Conservation (phyloP, 2,888 invertebrate genomes). For the Macroteleia sp. region DNA sequence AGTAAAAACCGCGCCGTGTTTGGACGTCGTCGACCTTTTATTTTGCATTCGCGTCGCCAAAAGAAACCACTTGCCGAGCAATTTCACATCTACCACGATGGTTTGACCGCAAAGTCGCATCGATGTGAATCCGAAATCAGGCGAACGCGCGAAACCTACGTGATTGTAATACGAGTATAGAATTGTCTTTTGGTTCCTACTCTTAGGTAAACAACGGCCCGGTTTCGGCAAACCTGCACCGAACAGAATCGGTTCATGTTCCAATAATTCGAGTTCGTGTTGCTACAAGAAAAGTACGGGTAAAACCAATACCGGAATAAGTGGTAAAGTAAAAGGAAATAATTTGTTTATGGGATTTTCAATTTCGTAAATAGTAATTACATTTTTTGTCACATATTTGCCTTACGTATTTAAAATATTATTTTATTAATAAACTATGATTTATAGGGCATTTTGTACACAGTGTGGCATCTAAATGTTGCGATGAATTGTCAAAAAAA, state of each 20-base stretch:
- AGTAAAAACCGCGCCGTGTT: slow-evolving; percentile 16
- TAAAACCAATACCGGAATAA: no score
- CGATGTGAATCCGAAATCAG: slow-evolving; percentile 79
- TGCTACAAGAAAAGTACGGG: no score
- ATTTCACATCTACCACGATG: slow-evolving; percentile 65
- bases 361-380: no score
- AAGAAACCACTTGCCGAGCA: slow-evolving; percentile 59
- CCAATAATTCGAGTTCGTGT: slow-evolving; percentile 34
- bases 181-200: slow-evolving; percentile 63
- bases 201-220: slow-evolving; percentile 42
- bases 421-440: no score
- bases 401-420: no score
- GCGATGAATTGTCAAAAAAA: no score
- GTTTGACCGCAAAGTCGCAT: slow-evolving; percentile 69
- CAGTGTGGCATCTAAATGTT: no score
- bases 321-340: no score
- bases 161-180: slow-evolving; percentile 76
- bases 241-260: slow-evolving; percentile 39
- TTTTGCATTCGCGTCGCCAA: slow-evolving; percentile 25
- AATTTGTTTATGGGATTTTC: no score
- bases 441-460: no score
- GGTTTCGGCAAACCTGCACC: slow-evolving; percentile 18
- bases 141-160: slow-evolving; percentile 73
- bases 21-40: slow-evolving; percentile 16
- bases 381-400: no score